Evolutionary conservation across 2,113 vertebrate species (phyloP), one percentile per base, ranked within the genome.

Genomic region (Pao palembangensis): DNA sequence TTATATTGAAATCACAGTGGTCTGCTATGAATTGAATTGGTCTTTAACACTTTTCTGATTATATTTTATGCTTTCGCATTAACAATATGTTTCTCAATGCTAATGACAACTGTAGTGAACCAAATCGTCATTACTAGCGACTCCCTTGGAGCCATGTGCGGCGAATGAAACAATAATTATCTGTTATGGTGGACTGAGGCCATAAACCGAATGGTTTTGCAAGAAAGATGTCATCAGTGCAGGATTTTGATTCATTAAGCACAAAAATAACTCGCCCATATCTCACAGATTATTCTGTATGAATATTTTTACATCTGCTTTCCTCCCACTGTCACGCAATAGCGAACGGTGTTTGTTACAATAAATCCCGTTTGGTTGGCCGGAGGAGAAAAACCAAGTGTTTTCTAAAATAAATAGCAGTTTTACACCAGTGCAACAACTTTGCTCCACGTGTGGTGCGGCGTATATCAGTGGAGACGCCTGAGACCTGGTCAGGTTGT

Each of bases 401-500:
- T 28, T 28, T 28, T 28, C 25, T 28, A 5, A 44, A 44, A 44
- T 44, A 44, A 53, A 52, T 59, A 21, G n/a, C 19, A 16, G 60
- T 55, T 68, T 28, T 61, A 20, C 43, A 23, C 38, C 34, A 21
- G 23, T 8, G 23, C 55, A 54, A 38, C 49, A 38, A 44, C 23
- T 14, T 17, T 0, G 1, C 54, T 51, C 23, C 34, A 8, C 51
- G 21, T 48, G 21, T 51, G 63, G 54, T 52, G 6, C 25, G 5
- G 46, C 62, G 50, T 49, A 47, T 55, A 67, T 64, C 70, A 58
- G 43, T 68, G 70, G 64, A 61, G 68, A 74, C 73, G 58, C 19
- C 1, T n/a, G 64, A 71, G 76, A 69, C 53, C 53, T 60, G 56
- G 70, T 73, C 67, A 59, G 76, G 65, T 82, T 75, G 51, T 73